phyloP scores from a whole-genome alignment of 2,888 invertebrate genomes.

The Aphidius colemani region DNA sequence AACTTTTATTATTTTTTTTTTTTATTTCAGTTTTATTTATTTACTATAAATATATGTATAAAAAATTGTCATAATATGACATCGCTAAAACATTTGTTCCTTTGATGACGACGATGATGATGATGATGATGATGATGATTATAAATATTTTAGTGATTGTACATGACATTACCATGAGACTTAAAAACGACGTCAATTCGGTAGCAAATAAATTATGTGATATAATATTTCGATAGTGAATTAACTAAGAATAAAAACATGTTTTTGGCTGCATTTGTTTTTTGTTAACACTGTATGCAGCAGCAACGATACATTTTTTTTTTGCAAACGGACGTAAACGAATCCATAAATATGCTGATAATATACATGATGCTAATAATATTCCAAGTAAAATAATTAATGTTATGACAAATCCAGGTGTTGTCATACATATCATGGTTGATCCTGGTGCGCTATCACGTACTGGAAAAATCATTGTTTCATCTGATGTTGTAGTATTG shows the following conservation, averaged over 20 bases:
- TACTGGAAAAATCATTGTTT: constrained; percentile 75
- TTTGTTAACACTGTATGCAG: constrained; percentile 47
- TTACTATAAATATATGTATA: neutral
- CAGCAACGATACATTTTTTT: constrained; percentile 62
- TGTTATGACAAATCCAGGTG: constrained; percentile 89
- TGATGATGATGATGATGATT: too few relatives aligned
- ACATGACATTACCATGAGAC: too few relatives aligned
- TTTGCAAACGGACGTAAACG: constrained; percentile 73
- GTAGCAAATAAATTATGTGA: neutral
- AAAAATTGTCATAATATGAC: too few relatives aligned
- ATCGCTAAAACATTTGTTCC: too few relatives aligned
- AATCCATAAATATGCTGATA: constrained; percentile 85
- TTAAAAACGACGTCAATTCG: too few relatives aligned
- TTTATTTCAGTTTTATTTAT: too few relatives aligned
- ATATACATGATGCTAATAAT: constrained; percentile 80
- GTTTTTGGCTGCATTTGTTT: constrained; percentile 62
- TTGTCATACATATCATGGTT: constrained; percentile 89
- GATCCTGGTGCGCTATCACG: constrained; percentile 60
- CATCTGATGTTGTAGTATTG: constrained; percentile 64
- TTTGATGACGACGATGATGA: too few relatives aligned
- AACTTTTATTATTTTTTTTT: neutral
- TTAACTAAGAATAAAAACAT: constrained; percentile 71
- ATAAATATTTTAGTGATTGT: too few relatives aligned
- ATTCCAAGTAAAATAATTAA: constrained; percentile 82
- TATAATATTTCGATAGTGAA: constrained; percentile 31